Evolutionary conservation across 2,113 vertebrate genomes (phyloP), one percentile per base, ranked within the genome.

Genomic region (Ranitomeya imitator): DNA sequence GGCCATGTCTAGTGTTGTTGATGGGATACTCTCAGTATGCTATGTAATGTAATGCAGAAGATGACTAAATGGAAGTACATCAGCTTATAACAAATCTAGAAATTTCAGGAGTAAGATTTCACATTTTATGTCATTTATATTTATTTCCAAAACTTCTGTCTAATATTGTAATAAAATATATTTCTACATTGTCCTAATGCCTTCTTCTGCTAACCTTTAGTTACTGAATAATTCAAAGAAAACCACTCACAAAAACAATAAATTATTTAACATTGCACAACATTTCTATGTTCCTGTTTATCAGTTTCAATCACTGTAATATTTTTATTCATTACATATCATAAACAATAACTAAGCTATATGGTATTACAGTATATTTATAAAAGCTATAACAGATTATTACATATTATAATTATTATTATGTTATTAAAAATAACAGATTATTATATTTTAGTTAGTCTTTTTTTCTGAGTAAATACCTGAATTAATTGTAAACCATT

Each of bases 201-300:
- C 73, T 76, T 90, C 55, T 89, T 93, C 90, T 88, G 26, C 71
- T 90, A 91, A 90, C 60, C 60, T 92, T 80, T 91, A 21, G 88
- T 89, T 67, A 54, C 63, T 80, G 73, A 2, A 91, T 31, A 80
- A 90, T 88, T 54, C 85, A 90, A 92, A 92, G 85, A 71, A 74
- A 51, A 61, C 89, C 67, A 76, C 45, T 89, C 82, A 78, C 69
- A 90, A 57, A 74, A 91, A 91, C 92, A 89, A 92, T 88, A 6
- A 90, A 90, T 91, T 86, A 90, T 93, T 93, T 90, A 90, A 90
- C 89, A 91, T 90, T 18, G 16, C 45, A 90, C 85, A 92, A 90
- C 91, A 92, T 65, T 89, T 80, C 0, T 13, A 54, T 86, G 76
- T 91, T 90, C 59, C 23, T 57, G 21, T 89, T 83, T 91, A 60